Percentiles rank a stretch among this genome's conserved stretches.
Evolutionary conservation across 2,113 vertebrate species (phyloP).

Genomic region (Martes martes): DNA sequence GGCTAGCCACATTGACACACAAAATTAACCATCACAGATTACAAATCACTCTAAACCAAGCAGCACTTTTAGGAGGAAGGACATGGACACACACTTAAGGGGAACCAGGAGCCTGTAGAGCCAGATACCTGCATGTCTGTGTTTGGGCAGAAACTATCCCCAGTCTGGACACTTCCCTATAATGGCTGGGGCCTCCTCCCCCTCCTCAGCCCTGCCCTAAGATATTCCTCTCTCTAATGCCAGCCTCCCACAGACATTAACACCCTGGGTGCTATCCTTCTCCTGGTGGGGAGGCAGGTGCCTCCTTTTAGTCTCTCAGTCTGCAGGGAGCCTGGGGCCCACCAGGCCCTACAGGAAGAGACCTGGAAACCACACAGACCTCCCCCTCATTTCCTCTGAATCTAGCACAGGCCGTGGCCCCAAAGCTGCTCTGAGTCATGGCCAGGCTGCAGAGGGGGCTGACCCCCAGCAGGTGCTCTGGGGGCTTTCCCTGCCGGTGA

Average conservation of each 20-base stretch:
- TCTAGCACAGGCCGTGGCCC: neutral
- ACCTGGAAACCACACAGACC: constrained; percentile 46
- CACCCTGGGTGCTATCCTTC: neutral
- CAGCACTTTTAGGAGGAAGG: neutral
- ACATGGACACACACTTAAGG: neutral
- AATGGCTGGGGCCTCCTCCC: neutral
- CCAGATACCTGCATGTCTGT: neutral
- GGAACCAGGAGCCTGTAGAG: neutral
- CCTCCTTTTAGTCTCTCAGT: neutral
- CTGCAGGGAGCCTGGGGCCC: neutral
- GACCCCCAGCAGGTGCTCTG: neutral
- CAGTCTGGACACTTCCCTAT: neutral
- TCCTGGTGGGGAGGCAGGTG: neutral
- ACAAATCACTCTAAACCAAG: neutral
- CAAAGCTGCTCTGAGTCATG: constrained; percentile 1
- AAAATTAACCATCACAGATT: neutral
- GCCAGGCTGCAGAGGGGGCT: neutral
- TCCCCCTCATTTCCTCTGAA: constrained; percentile 13
- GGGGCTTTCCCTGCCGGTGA: neutral
- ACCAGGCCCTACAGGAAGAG: constrained; percentile 13
- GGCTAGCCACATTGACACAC: neutral
- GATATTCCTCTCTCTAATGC: neutral
- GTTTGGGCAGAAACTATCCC: neutral
- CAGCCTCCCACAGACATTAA: neutral
- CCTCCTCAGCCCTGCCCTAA: neutral